Conservation (phyloP, 1,140 invertebrate genomes). For the Pteromalus puparum region DNA sequence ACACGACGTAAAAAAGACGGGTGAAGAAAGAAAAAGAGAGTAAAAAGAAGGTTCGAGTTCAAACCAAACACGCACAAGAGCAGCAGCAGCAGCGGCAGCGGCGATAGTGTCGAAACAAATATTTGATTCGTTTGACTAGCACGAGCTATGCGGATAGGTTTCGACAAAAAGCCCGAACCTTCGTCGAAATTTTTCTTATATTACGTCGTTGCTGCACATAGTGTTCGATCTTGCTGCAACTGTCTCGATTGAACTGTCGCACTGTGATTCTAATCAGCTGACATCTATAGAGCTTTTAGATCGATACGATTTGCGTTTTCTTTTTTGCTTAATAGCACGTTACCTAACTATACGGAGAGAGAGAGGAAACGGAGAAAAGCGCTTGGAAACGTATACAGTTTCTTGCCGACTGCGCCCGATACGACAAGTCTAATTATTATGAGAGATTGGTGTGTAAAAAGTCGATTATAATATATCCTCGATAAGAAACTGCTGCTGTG, state of each 20-base stretch:
- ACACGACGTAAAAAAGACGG: neutral
- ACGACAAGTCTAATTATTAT: too few species aligned
- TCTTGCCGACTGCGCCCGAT: too few species aligned
- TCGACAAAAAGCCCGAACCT: slow-evolving; percentile 10
- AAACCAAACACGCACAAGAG: slow-evolving; percentile 14
- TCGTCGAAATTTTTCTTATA: slow-evolving; percentile 33
- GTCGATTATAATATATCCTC: neutral
- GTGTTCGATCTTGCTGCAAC: slow-evolving; percentile 12
- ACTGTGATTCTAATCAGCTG: slow-evolving; percentile 27
- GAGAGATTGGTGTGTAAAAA: too few species aligned
- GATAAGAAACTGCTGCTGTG: neutral
- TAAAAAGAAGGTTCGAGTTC: neutral
- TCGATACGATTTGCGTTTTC: slow-evolving; percentile 23
- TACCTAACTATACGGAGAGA: neutral
- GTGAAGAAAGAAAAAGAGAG: slow-evolving; percentile 23
- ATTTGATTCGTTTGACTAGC: slow-evolving; percentile 30
- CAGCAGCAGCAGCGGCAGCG: neutral
- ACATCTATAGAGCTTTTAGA: neutral
- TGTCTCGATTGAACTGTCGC: slow-evolving; percentile 37
- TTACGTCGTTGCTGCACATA: neutral
- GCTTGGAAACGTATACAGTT: too few species aligned
- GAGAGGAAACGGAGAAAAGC: neutral
- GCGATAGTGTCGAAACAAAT: slow-evolving; percentile 13
- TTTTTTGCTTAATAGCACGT: neutral
- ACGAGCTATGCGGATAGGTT: neutral